A percentile compares a stretch with the other conserved stretches of the same genome.
Conservation (phyloP, 2,888 invertebrate species). For the Mechanitis messenoides region DNA sequence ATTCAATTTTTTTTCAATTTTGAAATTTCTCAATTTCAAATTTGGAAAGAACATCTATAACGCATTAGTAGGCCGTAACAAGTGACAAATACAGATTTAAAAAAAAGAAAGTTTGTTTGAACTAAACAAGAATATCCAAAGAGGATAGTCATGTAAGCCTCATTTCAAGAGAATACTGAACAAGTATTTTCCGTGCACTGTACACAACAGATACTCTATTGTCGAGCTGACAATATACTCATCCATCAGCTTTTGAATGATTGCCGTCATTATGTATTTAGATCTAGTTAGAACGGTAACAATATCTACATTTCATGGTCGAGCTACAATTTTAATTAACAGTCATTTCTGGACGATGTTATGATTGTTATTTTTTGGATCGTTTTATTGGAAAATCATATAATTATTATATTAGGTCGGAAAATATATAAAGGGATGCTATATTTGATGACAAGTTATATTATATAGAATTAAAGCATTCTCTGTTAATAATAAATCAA, state of each 20-base stretch:
- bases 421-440: background rate
- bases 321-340: background rate
- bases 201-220: slow-evolving; percentile 44
- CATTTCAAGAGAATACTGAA: slow-evolving; percentile 30
- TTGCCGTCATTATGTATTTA: slow-evolving; percentile 29
- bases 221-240: slow-evolving; percentile 48
- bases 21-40: no score
- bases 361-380: background rate
- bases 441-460: background rate
- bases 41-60: no score
- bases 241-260: slow-evolving; percentile 43
- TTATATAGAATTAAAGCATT: background rate
- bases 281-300: slow-evolving; percentile 6
- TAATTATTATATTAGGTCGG: background rate
- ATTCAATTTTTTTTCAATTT: no score
- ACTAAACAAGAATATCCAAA: slow-evolving; percentile 33
- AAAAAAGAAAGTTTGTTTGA: slow-evolving; percentile 34
- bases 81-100: slow-evolving; percentile 10
- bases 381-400: background rate
- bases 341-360: background rate
- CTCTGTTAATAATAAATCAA: background rate
- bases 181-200: slow-evolving; percentile 10
- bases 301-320: background rate
- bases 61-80: background rate
- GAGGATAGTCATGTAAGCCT: slow-evolving; percentile 42